phyloP scores from a whole-genome alignment of 2,888 invertebrate genomes.

The Epirrhoe tristata region DNA sequence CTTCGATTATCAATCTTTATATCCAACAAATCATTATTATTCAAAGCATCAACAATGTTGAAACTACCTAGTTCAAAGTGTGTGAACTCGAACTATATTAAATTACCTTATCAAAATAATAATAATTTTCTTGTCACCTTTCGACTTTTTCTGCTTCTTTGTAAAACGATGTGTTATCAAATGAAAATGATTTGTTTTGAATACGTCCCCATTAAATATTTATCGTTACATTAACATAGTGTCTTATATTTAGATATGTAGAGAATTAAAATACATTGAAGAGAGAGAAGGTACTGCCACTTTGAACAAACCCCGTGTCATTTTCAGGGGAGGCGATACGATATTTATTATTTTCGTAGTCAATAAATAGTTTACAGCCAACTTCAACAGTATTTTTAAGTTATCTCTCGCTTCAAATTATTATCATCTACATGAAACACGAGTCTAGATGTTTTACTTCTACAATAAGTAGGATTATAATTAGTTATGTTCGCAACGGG shows the following conservation, averaged over 20 bases:
- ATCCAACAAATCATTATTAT: slow-evolving; percentile 6
- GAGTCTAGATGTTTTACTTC: slow-evolving; percentile 24
- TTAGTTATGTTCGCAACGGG: slow-evolving; percentile 18
- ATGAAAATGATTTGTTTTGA: neutral
- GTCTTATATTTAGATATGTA: slow-evolving; percentile 68
- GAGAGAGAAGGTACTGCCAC: slow-evolving; percentile 46
- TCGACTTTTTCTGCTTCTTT: neutral
- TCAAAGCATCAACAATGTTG: slow-evolving; percentile 35
- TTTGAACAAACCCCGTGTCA: slow-evolving; percentile 32
- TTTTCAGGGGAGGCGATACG: slow-evolving; percentile 34
- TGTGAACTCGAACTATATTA: slow-evolving; percentile 20
- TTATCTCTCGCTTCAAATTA: slow-evolving; percentile 34
- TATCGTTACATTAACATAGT: slow-evolving; percentile 25
- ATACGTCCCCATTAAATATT: slow-evolving; percentile 4
- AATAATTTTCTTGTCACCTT: neutral
- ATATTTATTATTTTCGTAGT: slow-evolving; percentile 4
- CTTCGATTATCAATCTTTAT: neutral
- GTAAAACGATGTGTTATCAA: neutral
- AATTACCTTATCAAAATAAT: neutral
- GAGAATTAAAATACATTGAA: slow-evolving; percentile 52
- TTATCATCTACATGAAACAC: slow-evolving; percentile 31
- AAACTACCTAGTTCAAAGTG: slow-evolving; percentile 20
- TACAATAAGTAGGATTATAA: slow-evolving; percentile 25
- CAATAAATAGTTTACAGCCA: slow-evolving; percentile 11
- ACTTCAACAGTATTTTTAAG: slow-evolving; percentile 10